Evolutionary conservation across 2,113 vertebrate genomes (phyloP), one percentile per base, ranked within the genome.

Genomic region (Crypturellus undulatus): DNA sequence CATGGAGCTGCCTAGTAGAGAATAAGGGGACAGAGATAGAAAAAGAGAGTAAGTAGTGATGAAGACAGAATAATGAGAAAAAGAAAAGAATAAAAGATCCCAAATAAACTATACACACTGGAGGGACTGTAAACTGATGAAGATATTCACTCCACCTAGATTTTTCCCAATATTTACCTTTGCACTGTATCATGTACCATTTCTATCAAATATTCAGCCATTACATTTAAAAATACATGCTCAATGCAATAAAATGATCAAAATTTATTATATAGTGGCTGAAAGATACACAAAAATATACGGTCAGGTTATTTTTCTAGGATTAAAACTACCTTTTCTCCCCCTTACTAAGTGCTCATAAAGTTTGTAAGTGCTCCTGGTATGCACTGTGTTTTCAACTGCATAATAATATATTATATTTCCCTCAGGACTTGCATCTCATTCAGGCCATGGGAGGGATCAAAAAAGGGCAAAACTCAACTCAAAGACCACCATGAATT

Each of bases 401-500:
- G 19, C 43, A 84, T 47, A 91, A 93, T 49, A 38, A 65, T 25
- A 40, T 9, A 25, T 45, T 69, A 19, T 63, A 89, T 65, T 76
- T 32, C 88, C 90, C 89, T 73, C 58, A 56, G 88, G 83, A 89
- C 78, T 20, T 84, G 54, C 77, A 89, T 69, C 83, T 89, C 75
- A 96, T 72, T 82, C 63, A 87, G 54, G 70, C 58, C 59, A 95
- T 0, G 9, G 58, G 83, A 92, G 16, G 54, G 36, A 87, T 78
- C 2, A 21, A 86, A 75, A 70, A 32, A 10, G 28, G 42, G 52
- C 42, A 90, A 90, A 84, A 89, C 69, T 72, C 73, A 86, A 79
- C 89, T 79, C 58, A 84, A 79, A 89, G 88, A 88, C 96, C 95
- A 94, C 92, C 83, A 30, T 0, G 65, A 95, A 89, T 67, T 49